A percentile compares a stretch with the other conserved stretches of the same genome.
Evolutionary conservation across 2,113 vertebrate species (phyloP).

Genomic region (Myiopsitta monachus): DNA sequence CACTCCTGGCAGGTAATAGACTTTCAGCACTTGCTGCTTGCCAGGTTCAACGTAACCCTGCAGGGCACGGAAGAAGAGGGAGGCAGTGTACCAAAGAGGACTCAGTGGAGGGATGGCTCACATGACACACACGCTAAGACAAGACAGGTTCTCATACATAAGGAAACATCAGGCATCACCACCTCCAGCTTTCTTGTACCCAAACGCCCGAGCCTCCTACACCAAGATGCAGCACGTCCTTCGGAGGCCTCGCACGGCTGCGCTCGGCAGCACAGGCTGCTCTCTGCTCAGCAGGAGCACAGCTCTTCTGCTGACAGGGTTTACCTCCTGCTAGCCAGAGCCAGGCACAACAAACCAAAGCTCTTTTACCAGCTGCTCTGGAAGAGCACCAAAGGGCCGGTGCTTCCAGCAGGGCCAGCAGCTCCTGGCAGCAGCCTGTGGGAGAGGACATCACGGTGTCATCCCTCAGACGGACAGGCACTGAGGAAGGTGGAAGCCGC

Average conservation of each 20-base stretch:
- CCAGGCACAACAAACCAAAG: background rate
- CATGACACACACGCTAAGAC: accelerated
- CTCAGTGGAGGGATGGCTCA: background rate
- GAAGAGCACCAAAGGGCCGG: background rate
- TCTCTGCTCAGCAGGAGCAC: background rate
- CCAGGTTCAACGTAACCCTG: conserved; percentile 78
- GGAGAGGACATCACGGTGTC: too few relatives aligned
- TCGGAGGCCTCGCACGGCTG: background rate
- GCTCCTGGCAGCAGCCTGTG: too few relatives aligned
- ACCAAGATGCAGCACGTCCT: background rate
- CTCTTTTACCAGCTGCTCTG: background rate
- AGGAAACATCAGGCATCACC: background rate
- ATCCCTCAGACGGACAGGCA: too few relatives aligned
- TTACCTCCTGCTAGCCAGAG: background rate
- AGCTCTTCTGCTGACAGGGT: background rate
- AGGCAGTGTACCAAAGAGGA: background rate
- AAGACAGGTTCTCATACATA: background rate
- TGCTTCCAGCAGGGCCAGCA: background rate
- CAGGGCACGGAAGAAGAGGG: background rate
- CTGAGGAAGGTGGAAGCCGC: too few relatives aligned
- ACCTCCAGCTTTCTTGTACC: background rate
- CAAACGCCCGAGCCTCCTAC: background rate
- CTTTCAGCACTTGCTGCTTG: conserved; percentile 69
- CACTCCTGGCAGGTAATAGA: conserved; percentile 85
- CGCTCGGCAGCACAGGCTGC: too few relatives aligned